Percentiles rank a stretch among this genome's conserved stretches.
Evolutionary conservation across 1,140 invertebrate species (phyloP).

Genomic region (Idris sp.): DNA sequence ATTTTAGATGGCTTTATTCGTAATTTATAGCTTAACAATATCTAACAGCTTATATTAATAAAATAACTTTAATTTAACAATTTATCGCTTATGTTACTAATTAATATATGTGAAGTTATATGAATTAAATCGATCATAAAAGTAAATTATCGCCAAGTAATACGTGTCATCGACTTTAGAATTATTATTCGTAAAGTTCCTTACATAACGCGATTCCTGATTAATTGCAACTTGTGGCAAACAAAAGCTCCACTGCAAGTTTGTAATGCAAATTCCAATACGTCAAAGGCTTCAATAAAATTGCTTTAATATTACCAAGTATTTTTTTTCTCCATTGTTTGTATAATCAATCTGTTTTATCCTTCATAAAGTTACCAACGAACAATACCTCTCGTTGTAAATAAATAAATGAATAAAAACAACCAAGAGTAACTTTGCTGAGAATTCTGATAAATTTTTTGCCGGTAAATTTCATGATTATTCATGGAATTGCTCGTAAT

Average conservation of each 20-base stretch:
- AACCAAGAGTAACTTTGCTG: too few relatives aligned
- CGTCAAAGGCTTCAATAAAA: constrained; percentile 43
- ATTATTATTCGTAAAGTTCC: constrained; percentile 43
- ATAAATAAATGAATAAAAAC: too few relatives aligned
- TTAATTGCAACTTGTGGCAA: constrained; percentile 44
- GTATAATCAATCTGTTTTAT: constrained; percentile 2
- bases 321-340: too few relatives aligned
- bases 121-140: constrained; percentile 29
- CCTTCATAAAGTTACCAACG: too few relatives aligned
- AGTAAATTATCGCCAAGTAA: constrained; percentile 33
- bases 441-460: too few relatives aligned
- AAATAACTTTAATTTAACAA: not conserved
- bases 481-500: too few relatives aligned
- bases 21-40: too few relatives aligned
- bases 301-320: constrained; percentile 30
- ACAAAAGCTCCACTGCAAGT: constrained; percentile 43
- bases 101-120: constrained; percentile 9
- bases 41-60: too few relatives aligned
- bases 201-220: constrained; percentile 36
- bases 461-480: too few relatives aligned
- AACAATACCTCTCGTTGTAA: too few relatives aligned
- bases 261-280: constrained; percentile 43
- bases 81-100: constrained; percentile 21
- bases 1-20: too few relatives aligned
- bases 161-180: constrained; percentile 32